phyloP scores from a whole-genome alignment of 2,888 invertebrate genomes.

The Rotaria macrura region DNA sequence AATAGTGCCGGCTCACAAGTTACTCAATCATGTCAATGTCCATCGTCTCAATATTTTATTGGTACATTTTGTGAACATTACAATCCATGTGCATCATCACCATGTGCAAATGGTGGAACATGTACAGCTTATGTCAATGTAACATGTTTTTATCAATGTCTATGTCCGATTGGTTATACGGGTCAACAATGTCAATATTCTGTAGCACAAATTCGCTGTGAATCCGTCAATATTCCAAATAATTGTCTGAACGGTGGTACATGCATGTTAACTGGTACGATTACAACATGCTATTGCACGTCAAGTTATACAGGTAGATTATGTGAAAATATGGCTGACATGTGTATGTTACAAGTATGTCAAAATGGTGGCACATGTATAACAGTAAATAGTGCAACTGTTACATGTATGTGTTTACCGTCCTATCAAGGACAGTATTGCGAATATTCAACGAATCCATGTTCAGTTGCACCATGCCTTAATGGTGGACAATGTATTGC shows the following conservation, averaged over 20 bases:
- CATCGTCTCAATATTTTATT: not conserved
- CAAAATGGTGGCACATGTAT: conserved; percentile 57
- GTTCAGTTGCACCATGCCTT: conserved; percentile 62
- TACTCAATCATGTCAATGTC: not conserved
- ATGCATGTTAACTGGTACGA: not conserved
- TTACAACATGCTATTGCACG: conserved; percentile 21
- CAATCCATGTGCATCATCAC: conserved; percentile 30
- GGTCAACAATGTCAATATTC: conserved; percentile 71
- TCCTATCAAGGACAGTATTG: conserved; percentile 24
- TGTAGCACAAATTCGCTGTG: conserved; percentile 7
- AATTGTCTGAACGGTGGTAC: conserved; percentile 24
- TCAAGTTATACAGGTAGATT: conserved; percentile 23
- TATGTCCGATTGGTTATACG: conserved; percentile 44
- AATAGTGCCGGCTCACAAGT: not conserved
- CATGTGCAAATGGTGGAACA: conserved; percentile 31
- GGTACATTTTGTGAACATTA: conserved; percentile 28
- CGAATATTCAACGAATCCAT: conserved; percentile 24
- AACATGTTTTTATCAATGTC: conserved; percentile 47
- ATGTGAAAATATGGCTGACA: conserved; percentile 27
- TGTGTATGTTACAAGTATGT: conserved; percentile 52
- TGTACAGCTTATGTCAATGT: not conserved
- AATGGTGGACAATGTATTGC: conserved; percentile 48
- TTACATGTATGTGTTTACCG: conserved; percentile 25
- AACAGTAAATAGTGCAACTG: conserved; percentile 50
- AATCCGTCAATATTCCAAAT: not conserved